Evolutionary conservation across 53 echinoderm and acorn worm species (phyloP), one percentile per base, ranked within the genome.

Genomic region (Echinometra lucunter): DNA sequence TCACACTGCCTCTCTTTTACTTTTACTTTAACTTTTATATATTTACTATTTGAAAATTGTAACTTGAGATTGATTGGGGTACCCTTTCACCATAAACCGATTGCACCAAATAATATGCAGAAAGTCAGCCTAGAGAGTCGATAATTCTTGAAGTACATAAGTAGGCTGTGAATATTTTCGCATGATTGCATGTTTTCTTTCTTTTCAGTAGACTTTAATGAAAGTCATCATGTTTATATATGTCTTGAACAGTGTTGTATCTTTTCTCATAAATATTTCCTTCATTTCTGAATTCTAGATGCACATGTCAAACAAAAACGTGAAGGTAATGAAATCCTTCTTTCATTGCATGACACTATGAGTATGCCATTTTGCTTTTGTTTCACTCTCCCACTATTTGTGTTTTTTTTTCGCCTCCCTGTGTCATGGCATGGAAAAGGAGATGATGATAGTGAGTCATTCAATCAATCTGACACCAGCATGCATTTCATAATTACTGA

Each of bases 281-380:
- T 83, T 88, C 49, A 30, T 88, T 88, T 88, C 57, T n/a, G 27
- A 83, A 83, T 32, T 88, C 49, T 88, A 88, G 88, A 55, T 56
- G 34, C 49, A 53, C 56, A 57, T 88, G 28, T 88, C 1, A n/a
- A 88, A 88, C 28, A 35, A 88, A 88, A 53, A 10, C 88, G 57
- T 88, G 16, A 88, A 88, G 88, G 88, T 88, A 88, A 88, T 40
- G 78, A 40, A 40, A 78, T 40, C 38, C 42, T 6, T 78, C 78
- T 42, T 4, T 78, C 40, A 40, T 78, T 38, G 78, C 78, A 78
- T 78, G 78, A 42, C 6, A 38, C 40, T 40, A n/a, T 70, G 34
- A 70, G 10, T 19, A 40, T 38, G 37, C 18, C 17, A 34, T 42
- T 78, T 35, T 78, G 3, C 42, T 78, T 78, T 19, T 21, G 19